Evolutionary conservation across 2,113 vertebrate species (phyloP), one percentile per base, ranked within the genome.

Genomic region (Mystacornis crossleyi): DNA sequence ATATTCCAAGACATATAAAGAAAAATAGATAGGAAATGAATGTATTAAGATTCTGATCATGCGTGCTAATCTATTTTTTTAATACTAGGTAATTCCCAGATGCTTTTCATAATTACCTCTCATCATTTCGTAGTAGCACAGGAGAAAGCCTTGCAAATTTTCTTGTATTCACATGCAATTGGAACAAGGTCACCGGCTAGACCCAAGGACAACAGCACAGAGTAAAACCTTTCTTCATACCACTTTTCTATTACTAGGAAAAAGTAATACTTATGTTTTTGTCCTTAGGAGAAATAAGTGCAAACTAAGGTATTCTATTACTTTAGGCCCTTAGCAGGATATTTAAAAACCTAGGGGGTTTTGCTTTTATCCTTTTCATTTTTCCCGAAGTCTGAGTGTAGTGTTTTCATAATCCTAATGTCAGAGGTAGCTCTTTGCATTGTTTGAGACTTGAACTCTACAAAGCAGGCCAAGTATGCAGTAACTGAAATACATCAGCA

Each of bases 81-180:
- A 94, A 93, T 86, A 81, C 62, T 42, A 77, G 60, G 28, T 95
- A 93, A 94, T 94, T 96, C 88, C 85, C 89, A 90, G 48, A 87
- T 95, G 94, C 28, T 90, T 94, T 38, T 92, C 50, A 64, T 96
- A 95, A 97, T 95, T 96, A 84, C 88, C 42, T 69, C 74, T 93
- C 69, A 64, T 91, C 43, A 73, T 71, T 83, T 92, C 74, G 70
- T 67, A 26, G 80, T 43, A 86, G 38, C 47, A 90, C 29, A 92
- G 65, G 86, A 96, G 80, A 89, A 90, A 91, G 38, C 11, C 42
- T 70, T 74, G 78, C 48, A 66, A 72, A 77, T 86, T 89, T 93
- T 85, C 48, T 82, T 91, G 33, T 72, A 71, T 93, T 97, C 88
- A 88, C 31, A 73, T 86, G 18, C 47, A 85, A 1, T 53, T 92